Percentiles rank a stretch among this genome's conserved stretches.
Conservation (phyloP, 2,888 invertebrate species). For the Rutpela maculata region DNA sequence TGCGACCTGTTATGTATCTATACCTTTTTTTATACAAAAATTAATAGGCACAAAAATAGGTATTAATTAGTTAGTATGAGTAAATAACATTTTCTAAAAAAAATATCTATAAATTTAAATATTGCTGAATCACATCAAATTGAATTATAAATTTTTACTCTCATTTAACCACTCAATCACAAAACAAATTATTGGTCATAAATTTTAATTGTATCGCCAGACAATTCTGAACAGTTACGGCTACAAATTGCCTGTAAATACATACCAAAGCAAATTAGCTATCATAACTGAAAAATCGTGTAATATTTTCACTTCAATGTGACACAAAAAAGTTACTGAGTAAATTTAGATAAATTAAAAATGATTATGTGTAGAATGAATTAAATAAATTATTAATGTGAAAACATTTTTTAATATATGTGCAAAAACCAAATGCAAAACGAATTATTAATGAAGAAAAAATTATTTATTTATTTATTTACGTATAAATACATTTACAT, state of each 20-base stretch:
- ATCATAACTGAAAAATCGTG: constrained; percentile 43
- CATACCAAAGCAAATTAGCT: constrained; percentile 42
- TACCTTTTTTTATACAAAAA: too few species aligned
- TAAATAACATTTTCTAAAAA: too few species aligned
- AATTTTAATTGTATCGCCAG: constrained; percentile 55
- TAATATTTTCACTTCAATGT: constrained; percentile 38
- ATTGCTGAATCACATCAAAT: not conserved
- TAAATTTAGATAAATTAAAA: not conserved
- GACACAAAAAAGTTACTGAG: not conserved
- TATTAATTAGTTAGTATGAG: too few species aligned
- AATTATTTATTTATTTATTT: too few species aligned
- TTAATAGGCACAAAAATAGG: too few species aligned
- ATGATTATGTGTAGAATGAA: too few species aligned
- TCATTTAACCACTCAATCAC: constrained; percentile 40
- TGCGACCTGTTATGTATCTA: too few species aligned
- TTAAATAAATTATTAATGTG: too few species aligned
- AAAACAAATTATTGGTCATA: constrained; percentile 56
- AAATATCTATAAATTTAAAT: not conserved
- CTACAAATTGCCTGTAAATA: constrained; percentile 54
- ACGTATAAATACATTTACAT: too few species aligned
- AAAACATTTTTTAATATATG: too few species aligned
- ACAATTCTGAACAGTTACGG: constrained; percentile 54
- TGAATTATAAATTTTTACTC: constrained; percentile 33
- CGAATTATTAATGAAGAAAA: too few species aligned
- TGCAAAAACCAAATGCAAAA: too few species aligned